These are phyloP conservation scores for Rhincodon typus DNA, from an alignment of 2,797 vertebrate genomes.

Conservation along the genomic window DNA sequence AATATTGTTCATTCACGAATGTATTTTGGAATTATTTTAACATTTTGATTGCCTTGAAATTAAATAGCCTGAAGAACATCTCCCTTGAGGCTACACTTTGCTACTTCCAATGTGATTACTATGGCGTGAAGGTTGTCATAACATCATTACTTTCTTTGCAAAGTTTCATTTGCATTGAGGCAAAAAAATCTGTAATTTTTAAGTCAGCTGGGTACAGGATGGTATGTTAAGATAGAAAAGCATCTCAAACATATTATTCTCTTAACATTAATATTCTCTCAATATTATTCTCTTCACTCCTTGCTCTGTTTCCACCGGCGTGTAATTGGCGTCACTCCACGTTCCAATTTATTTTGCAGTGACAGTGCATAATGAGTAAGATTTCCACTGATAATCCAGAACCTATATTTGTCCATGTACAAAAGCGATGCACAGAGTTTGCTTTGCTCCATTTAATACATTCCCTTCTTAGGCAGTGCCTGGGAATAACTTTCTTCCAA, in stretches of 20 bases:
- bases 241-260: neutral
- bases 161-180: neutral
- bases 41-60: constrained; percentile 1
- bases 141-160: neutral
- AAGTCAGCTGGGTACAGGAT: neutral
- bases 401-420: neutral
- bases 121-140: neutral
- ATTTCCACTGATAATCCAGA: neutral
- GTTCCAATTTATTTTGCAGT: neutral
- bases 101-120: neutral
- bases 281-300: neutral
- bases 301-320: neutral
- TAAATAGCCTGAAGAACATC: neutral
- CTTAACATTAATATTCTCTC: neutral
- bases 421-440: no score
- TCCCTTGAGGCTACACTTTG: neutral
- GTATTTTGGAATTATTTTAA: neutral
- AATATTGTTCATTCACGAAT: neutral
- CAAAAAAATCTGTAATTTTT: neutral
- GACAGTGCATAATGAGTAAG: neutral
- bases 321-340: neutral
- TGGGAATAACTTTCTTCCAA: no score
- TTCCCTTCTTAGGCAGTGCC: no score
- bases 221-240: neutral
- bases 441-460: no score